Base-by-base conservation (phyloP, 2,888 invertebrate species). In the Spisula subtruncata region DNA sequence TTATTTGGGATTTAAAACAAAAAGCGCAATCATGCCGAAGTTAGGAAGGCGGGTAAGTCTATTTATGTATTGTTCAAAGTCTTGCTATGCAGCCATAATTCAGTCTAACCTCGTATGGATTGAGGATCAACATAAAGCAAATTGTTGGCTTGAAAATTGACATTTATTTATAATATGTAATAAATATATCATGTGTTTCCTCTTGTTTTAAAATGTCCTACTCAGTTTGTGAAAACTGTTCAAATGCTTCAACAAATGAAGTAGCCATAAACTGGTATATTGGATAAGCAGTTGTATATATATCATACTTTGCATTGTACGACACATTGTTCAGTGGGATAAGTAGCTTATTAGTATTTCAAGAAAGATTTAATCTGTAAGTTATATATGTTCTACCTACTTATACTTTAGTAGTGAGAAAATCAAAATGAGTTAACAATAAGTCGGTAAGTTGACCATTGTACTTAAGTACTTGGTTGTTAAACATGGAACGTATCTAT, bases 11-110 rank as follows among this genome's bases (percentile, higher is more conserved):
- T 83, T 56, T 83, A 32, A 48, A 8, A 16, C 48, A 48, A 81
- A n/a, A 81, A 41, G 41, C 41, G 41, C 48, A 85, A 88, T 29
- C n/a, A 91, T 91, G 91, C 91, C 91, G 66, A 91, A 91, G 56
- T 41, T 89, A 1, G 91, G 91, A 46, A 82, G 91, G 83, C 66
- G 91, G 91, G 91, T 91, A 60, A 89, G 91, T 87, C 20, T 25
- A 51, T 4, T 29, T 71, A 14, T 32, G 12, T 71, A 25, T 71
- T 41, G 41, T 41, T 41, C 41, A 41, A 41, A 8, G 4, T 8
- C 41, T 41, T 41, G 41, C 4, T 41, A 8, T 41, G 8, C 41
- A 41, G 8, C 8, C 41, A 2, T 8, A 41, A 41, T 41, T 5
- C 4, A 5, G 41, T 41, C 41, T 2, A 5, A 41, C 41, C 41